Percentiles rank a stretch among this genome's conserved stretches.
Conservation (phyloP, 2,888 invertebrate species). For the Cactoblastis cactorum region DNA sequence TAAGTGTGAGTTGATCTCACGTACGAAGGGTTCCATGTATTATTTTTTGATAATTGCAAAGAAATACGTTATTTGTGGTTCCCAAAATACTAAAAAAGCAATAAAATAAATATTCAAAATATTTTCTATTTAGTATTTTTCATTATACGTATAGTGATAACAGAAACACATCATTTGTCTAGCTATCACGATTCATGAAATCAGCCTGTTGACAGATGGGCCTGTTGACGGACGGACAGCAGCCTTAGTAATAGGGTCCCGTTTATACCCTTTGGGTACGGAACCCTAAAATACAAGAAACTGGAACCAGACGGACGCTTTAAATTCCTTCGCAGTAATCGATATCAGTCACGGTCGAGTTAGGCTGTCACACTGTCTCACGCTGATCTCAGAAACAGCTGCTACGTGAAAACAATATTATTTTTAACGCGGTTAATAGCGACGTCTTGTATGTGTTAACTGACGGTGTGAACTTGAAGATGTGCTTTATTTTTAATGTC, state of each 20-base stretch:
- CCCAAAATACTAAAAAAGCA: too few species aligned
- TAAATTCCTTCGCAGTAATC: background rate
- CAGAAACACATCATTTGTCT: too few species aligned
- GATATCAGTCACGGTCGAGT: conserved; percentile 30
- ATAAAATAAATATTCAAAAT: too few species aligned
- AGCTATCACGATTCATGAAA: too few species aligned
- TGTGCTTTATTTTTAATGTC: conserved; percentile 2
- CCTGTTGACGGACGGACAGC: background rate
- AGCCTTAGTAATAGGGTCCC: background rate
- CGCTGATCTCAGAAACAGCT: conserved; percentile 52
- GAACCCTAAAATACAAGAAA: background rate
- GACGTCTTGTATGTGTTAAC: conserved; percentile 5
- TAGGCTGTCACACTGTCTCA: conserved; percentile 48
- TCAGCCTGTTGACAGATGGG: too few species aligned
- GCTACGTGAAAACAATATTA: conserved; percentile 26
- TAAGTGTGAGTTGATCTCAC: too few species aligned
- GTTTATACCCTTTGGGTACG: background rate
- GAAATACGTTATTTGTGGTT: too few species aligned
- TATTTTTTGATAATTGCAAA: too few species aligned
- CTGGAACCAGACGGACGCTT: background rate
- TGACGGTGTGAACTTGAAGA: conserved; percentile 6
- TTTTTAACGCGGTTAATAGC: conserved; percentile 14
- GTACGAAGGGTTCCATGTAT: too few species aligned
- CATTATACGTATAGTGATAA: too few species aligned
- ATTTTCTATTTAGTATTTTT: too few species aligned